Evolutionary conservation across 2,888 invertebrate species (phyloP), one percentile per base, ranked within the genome.

Genomic region (Ichneumoninae sp.): DNA sequence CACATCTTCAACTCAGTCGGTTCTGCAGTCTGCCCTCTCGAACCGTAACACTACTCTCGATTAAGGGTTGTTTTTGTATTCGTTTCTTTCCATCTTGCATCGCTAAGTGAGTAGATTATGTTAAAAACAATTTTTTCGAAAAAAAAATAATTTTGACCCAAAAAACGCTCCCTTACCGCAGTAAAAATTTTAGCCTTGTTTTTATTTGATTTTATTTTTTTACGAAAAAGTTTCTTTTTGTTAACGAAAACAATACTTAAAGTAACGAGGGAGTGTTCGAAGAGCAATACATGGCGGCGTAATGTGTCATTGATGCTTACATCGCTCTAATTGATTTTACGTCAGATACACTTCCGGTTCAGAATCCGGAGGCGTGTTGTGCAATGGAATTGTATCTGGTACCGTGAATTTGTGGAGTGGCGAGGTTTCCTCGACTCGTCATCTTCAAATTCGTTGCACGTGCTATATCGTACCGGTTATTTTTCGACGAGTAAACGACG

Each of bases 401-500:
- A 26, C 57, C 26, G 26, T 26, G 54, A 54, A 54, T 54, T 54
- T 54, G 19, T 54, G 22, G 19, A 54, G 19, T 54, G 10, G 19
- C 54, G 26, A 7, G 13, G 22, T 22, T 10, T 57, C 26, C 57
- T 57, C 26, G 22, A 22, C 10, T 57, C 57, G 52, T 19, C 52
- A 19, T 52, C 52, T 52, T 52, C 52, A 19, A 52, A n/a, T 19
- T 52, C 52, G 52, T 52, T 19, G 19, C 7, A 7, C 19, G n/a
- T 44, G 62, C 30, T n/a, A 40, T n/a, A 40, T 40, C 40, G 54
- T 54, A 71, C 40, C 57, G 44, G 57, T n/a, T 44, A 44, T 44
- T 72, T 57, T 57, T 40, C 19, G 40, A 44, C 44, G 72, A 44
- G 7, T 60, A 16, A 72, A 44, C 44, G 40, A 44, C 40, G 30